Evolutionary conservation across 2,797 vertebrate genomes (phyloP).

Genomic region (Amazona finschi): DNA sequence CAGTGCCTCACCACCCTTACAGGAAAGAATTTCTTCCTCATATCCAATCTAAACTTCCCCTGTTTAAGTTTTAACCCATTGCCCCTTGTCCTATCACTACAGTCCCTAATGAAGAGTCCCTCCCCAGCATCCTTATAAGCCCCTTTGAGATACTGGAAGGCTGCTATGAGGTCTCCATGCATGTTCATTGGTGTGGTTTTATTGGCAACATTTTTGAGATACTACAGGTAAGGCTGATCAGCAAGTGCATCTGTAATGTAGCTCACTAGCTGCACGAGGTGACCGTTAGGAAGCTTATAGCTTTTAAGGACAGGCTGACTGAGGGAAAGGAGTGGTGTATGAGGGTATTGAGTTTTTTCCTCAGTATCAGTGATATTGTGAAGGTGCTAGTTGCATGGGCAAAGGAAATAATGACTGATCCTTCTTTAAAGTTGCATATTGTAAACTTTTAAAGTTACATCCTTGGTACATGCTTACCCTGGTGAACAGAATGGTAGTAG

Average conservation of each 20-base stretch:
- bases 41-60: too few species aligned
- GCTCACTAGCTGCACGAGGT: neutral
- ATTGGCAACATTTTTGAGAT: conserved; percentile 41
- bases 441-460: neutral
- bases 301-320: conserved; percentile 27
- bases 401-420: neutral
- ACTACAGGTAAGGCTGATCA: conserved; percentile 23
- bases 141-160: too few species aligned
- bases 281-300: conserved; percentile 10
- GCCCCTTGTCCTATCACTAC: too few species aligned
- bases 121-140: too few species aligned
- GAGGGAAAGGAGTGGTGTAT: neutral
- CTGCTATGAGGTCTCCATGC: too few species aligned
- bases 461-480: neutral
- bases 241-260: conserved; percentile 15
- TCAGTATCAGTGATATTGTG: neutral
- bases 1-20: too few species aligned
- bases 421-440: neutral
- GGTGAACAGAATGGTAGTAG: neutral
- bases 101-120: too few species aligned
- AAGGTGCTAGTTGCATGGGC: neutral
- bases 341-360: neutral
- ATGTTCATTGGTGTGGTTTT: neutral
- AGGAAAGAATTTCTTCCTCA: too few species aligned
- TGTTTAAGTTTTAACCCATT: too few species aligned